Conservation (phyloP, 1,140 invertebrate species). For the Zaprionus africanus region DNA sequence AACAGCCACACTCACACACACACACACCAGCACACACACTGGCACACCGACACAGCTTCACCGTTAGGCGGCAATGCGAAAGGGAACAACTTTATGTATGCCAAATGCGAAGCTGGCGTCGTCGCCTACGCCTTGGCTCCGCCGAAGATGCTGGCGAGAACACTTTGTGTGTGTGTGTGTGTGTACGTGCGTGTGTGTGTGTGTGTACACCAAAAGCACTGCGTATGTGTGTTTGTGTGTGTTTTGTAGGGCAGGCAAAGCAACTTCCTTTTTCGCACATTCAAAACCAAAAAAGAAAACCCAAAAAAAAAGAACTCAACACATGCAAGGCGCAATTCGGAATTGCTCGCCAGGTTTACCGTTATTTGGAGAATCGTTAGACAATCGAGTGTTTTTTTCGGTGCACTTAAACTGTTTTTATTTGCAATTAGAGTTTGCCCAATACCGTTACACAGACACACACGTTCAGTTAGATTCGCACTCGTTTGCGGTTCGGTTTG, state of each 20-base stretch:
- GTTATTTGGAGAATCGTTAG: conserved; percentile 20
- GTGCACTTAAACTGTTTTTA: background rate
- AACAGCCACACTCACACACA: background rate
- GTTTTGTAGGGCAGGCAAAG: conserved; percentile 43
- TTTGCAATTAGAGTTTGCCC: conserved; percentile 21
- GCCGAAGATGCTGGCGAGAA: conserved; percentile 8
- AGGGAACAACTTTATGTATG: conserved; percentile 46
- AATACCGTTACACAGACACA: conserved; percentile 44
- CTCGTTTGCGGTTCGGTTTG: conserved; percentile 24
- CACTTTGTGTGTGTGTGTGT: conserved; percentile 13
- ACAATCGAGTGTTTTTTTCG: background rate
- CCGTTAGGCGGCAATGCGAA: conserved; percentile 18
- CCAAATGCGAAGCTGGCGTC: conserved; percentile 23
- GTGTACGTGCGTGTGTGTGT: conserved; percentile 16
- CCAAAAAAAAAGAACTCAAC: background rate
- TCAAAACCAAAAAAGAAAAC: background rate
- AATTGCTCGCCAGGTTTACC: background rate
- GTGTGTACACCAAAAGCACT: conserved; percentile 46
- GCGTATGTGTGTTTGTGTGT: conserved; percentile 12
- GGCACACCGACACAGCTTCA: conserved; percentile 10
- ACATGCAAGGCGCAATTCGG: background rate
- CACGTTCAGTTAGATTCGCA: conserved; percentile 30
- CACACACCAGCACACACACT: background rate
- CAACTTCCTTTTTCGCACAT: conserved; percentile 27
- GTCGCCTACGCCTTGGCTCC: conserved; percentile 1